Evolutionary conservation across 1,140 invertebrate species (phyloP).

Genomic region (Aphidius gifuensis): DNA sequence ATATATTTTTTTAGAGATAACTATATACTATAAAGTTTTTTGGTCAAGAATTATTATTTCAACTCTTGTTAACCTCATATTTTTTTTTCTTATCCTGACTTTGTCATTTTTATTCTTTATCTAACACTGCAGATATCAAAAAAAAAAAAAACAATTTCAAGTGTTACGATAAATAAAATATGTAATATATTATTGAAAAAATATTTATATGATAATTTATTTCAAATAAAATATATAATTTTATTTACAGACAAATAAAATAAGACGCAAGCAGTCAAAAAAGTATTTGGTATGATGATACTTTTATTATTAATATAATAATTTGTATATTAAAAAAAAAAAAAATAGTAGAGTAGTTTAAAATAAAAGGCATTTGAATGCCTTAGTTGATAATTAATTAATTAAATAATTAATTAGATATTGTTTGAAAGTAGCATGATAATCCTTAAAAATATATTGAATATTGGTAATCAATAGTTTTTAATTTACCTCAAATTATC

Average conservation of each 20-base stretch:
- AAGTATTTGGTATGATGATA: slow-evolving; percentile 19
- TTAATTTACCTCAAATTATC: too few species aligned
- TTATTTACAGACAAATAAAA: slow-evolving; percentile 22
- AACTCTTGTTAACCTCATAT: not conserved
- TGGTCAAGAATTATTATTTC: not conserved
- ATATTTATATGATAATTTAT: not conserved
- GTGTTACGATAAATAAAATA: slow-evolving; percentile 3
- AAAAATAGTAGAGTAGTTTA: not conserved
- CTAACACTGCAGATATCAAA: not conserved
- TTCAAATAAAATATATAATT: not conserved
- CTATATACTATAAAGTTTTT: not conserved
- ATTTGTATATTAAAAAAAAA: slow-evolving; percentile 5
- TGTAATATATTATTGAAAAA: not conserved
- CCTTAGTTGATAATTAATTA: not conserved
- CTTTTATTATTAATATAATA: not conserved
- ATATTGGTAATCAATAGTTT: too few species aligned
- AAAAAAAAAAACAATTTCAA: slow-evolving; percentile 5
- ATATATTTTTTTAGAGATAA: not conserved
- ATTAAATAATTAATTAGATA: not conserved
- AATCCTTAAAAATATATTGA: not conserved
- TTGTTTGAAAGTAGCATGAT: slow-evolving; percentile 4
- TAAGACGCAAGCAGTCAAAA: slow-evolving; percentile 22
- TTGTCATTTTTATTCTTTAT: slow-evolving; percentile 5
- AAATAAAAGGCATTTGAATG: too few species aligned
- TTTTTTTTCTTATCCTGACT: not conserved